Evolutionary conservation across 2,113 vertebrate species (phyloP).

Genomic region (Tupaia tana): DNA sequence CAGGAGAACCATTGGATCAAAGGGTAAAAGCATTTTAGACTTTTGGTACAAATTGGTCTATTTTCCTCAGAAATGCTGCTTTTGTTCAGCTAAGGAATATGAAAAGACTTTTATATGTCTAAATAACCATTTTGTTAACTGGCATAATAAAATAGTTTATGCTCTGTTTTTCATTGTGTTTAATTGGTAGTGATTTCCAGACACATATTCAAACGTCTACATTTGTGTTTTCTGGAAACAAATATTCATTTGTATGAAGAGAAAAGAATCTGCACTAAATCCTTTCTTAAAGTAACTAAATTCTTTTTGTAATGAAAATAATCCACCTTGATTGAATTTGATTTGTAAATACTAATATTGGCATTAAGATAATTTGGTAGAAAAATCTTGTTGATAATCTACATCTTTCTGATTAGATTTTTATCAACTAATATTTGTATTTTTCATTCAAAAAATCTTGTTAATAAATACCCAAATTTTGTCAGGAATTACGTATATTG

Average conservation of each 20-base stretch:
- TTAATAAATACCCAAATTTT: not conserved
- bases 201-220: no score
- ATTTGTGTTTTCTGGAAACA: constrained; percentile 23
- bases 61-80: not conserved
- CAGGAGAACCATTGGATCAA: not conserved
- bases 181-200: not conserved
- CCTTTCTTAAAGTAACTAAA: not conserved
- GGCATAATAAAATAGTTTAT: not conserved
- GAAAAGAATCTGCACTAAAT: not conserved
- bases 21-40: constrained; percentile 13
- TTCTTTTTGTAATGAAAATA: constrained; percentile 36
- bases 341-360: not conserved
- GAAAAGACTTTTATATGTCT: not conserved
- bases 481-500: not conserved
- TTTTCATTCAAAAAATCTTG: not conserved
- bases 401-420: not conserved
- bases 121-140: not conserved
- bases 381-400: constrained; percentile 1
- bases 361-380: not conserved
- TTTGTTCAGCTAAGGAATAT: not conserved
- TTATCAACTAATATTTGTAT: not conserved
- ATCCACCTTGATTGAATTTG: not conserved
- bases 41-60: not conserved
- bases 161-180: constrained; percentile 2
- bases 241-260: not conserved